phyloP scores from a whole-genome alignment of 2,113 vertebrate species.

The Hippopotamus amphibius region DNA sequence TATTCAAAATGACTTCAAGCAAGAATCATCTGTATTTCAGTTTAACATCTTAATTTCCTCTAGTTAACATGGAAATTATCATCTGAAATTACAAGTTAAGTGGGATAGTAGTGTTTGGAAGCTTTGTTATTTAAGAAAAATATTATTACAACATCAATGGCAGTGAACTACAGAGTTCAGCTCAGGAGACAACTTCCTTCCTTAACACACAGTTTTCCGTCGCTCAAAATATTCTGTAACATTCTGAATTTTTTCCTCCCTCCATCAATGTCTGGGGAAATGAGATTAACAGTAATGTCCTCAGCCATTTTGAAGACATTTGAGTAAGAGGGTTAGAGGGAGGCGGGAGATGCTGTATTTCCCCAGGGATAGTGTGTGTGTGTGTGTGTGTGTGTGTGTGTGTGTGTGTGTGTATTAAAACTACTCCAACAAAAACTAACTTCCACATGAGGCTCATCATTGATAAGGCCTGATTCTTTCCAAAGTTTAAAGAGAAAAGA shows the following conservation, averaged over 20 bases:
- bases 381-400: neutral
- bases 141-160: slow-evolving; percentile 73
- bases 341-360: neutral
- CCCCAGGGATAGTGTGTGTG: too few species aligned
- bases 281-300: slow-evolving; percentile 57
- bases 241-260: slow-evolving; percentile 33
- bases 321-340: slow-evolving; percentile 9
- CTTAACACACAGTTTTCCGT: slow-evolving; percentile 56
- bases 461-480: neutral
- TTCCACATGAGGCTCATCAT: neutral
- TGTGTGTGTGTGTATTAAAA: neutral
- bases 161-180: slow-evolving; percentile 52
- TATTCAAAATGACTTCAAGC: slow-evolving; percentile 59
- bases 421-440: neutral
- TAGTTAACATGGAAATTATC: slow-evolving; percentile 62
- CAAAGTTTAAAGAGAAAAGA: slow-evolving; percentile 40
- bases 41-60: slow-evolving; percentile 64
- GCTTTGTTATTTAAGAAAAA: slow-evolving; percentile 74
- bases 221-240: slow-evolving; percentile 59
- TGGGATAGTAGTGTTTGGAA: slow-evolving; percentile 59
- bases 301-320: slow-evolving; percentile 58
- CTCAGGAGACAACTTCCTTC: slow-evolving; percentile 74
- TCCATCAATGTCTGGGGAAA: slow-evolving; percentile 48
- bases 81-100: slow-evolving; percentile 64
- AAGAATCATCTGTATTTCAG: slow-evolving; percentile 58